Evolutionary conservation across 2,113 vertebrate genomes (phyloP).

Genomic region (Grantiella picta): DNA sequence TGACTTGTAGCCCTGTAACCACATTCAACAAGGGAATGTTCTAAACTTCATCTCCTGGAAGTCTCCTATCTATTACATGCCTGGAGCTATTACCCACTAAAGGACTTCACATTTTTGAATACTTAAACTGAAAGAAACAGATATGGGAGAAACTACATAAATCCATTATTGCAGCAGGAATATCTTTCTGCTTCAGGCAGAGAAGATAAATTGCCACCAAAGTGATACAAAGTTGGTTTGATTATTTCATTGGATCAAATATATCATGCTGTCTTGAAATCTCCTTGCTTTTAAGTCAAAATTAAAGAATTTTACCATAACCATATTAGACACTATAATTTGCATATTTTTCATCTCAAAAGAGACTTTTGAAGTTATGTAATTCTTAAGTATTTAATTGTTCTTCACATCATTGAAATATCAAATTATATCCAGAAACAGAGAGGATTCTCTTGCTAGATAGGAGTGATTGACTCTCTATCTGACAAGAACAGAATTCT

Average conservation of each 20-base stretch:
- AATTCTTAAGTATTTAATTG: conserved; percentile 70
- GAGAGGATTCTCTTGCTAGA: conserved; percentile 47
- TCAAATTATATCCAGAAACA: conserved; percentile 53
- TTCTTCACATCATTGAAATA: conserved; percentile 66
- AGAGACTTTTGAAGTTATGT: conserved; percentile 65
- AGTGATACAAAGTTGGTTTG: conserved; percentile 69
- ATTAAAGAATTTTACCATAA: conserved; percentile 74
- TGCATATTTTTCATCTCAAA: conserved; percentile 75
- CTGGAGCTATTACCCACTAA: conserved; percentile 36
- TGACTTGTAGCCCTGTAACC: conserved; percentile 22
- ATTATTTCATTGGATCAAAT: conserved; percentile 78
- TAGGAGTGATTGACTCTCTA: conserved; percentile 33
- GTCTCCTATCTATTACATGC: conserved; percentile 29
- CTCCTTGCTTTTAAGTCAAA: conserved; percentile 72
- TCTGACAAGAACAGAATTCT: conserved; percentile 53
- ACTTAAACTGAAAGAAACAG: conserved; percentile 60
- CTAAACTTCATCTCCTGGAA: conserved; percentile 33
- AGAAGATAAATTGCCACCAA: conserved; percentile 72
- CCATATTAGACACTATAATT: conserved; percentile 71
- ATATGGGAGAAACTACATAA: conserved; percentile 67
- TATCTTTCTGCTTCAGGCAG: conserved; percentile 73
- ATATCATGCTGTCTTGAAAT: conserved; percentile 69
- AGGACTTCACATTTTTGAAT: conserved; percentile 61
- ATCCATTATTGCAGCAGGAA: conserved; percentile 70
- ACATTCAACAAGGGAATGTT: neutral